Evolutionary conservation across 2,888 invertebrate genomes (phyloP).

Genomic region (Cheilosia soror): DNA sequence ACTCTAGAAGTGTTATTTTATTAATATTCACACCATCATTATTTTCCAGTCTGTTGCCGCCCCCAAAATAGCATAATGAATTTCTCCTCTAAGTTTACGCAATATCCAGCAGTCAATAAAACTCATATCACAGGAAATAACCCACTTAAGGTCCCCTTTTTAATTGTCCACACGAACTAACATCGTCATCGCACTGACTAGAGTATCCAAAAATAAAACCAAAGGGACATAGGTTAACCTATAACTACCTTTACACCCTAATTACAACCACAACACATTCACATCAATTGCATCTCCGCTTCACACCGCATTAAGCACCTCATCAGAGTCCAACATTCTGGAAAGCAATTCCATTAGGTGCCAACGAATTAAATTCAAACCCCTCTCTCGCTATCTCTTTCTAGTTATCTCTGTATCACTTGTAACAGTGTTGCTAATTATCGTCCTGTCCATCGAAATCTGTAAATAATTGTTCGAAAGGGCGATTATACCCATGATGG

Average conservation of each 20-base stretch:
- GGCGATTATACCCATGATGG: slow-evolving; percentile 29
- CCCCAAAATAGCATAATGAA: no score
- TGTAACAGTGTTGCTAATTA: slow-evolving; percentile 39
- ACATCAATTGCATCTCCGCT: slow-evolving; percentile 41
- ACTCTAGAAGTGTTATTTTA: no score
- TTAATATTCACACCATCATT: no score
- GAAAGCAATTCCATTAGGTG: slow-evolving; percentile 72
- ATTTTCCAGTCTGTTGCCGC: no score
- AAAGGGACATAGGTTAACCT: neutral
- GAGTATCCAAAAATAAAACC: neutral
- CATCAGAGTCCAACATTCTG: slow-evolving; percentile 56
- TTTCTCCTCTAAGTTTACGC: no score
- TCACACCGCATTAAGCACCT: slow-evolving; percentile 70
- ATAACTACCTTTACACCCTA: slow-evolving; percentile 33
- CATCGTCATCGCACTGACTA: neutral
- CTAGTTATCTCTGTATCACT: no score
- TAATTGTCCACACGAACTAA: slow-evolving; percentile 1
- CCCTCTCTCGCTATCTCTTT: neutral
- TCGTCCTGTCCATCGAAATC: slow-evolving; percentile 52
- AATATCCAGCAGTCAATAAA: neutral
- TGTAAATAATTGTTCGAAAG: slow-evolving; percentile 58
- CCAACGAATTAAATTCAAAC: slow-evolving; percentile 54
- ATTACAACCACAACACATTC: slow-evolving; percentile 45
- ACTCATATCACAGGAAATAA: slow-evolving; percentile 8
- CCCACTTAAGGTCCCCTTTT: slow-evolving; percentile 4